Percentiles rank a stretch among this genome's conserved stretches.
Conservation (phyloP, 2,888 invertebrate species). For the Melitaea athalia region DNA sequence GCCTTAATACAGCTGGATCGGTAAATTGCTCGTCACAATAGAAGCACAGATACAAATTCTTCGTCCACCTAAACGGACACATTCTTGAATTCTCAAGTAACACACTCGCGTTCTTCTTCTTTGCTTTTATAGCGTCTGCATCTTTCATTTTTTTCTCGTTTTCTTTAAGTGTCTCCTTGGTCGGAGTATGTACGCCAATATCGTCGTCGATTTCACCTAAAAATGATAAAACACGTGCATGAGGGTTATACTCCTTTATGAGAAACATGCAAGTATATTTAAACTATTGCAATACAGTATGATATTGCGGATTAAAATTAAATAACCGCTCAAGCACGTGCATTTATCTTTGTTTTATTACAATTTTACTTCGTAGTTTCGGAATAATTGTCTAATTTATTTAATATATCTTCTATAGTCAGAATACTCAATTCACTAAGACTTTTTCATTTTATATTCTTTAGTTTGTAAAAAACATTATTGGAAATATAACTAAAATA, state of each 20-base stretch:
- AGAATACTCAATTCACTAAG: too few relatives aligned
- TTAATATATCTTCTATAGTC: background rate
- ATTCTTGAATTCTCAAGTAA: constrained; percentile 64
- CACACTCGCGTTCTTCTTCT: constrained; percentile 56
- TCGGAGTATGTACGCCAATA: constrained; percentile 32
- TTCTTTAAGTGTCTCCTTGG: constrained; percentile 45
- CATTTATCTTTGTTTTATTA: constrained; percentile 36
- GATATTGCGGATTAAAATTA: constrained; percentile 1
- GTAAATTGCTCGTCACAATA: constrained; percentile 64
- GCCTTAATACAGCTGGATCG: constrained; percentile 57
- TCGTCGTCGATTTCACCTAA: constrained; percentile 62
- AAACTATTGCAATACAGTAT: constrained; percentile 1
- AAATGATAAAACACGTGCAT: constrained; percentile 65
- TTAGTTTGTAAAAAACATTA: too few relatives aligned
- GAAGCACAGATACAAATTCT: constrained; percentile 67
- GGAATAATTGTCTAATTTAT: background rate
- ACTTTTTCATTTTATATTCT: too few relatives aligned
- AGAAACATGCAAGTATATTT: constrained; percentile 33
- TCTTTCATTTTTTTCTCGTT: constrained; percentile 45
- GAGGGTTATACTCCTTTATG: constrained; percentile 41
- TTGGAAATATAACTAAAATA: too few relatives aligned
- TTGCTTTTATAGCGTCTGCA: constrained; percentile 53
- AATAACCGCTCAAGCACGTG: constrained; percentile 37
- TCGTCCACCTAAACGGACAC: constrained; percentile 72
- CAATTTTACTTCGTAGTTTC: background rate